These are phyloP conservation scores for Plusia festucae DNA, from an alignment of 2,888 invertebrate genomes.

Conservation along the genomic window DNA sequence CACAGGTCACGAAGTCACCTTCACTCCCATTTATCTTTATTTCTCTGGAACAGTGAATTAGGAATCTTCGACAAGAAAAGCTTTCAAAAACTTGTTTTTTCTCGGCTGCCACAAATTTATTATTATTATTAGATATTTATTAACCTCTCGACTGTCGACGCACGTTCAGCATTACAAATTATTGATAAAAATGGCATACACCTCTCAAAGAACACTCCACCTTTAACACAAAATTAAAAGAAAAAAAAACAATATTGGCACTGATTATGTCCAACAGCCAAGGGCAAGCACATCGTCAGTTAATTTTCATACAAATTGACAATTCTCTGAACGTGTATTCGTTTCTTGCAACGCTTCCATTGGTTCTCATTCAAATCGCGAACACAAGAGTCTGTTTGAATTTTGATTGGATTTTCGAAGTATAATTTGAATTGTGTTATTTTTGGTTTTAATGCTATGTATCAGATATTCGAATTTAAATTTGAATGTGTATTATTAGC, in stretches of 20 bases:
- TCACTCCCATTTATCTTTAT: not conserved
- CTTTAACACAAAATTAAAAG: not conserved
- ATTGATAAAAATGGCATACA: not conserved
- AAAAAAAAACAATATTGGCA: slow-evolving; percentile 25
- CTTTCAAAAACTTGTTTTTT: not conserved
- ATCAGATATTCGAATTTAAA: not conserved
- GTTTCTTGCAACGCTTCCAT: slow-evolving; percentile 2
- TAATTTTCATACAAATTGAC: slow-evolving; percentile 55
- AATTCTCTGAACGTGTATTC: slow-evolving; percentile 43
- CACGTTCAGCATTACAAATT: not conserved
- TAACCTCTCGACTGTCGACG: too few species aligned
- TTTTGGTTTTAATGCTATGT: slow-evolving; percentile 30
- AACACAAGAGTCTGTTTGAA: slow-evolving; percentile 30
- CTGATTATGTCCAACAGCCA: slow-evolving; percentile 39
- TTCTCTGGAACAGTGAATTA: not conserved
- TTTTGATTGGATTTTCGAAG: slow-evolving; percentile 48
- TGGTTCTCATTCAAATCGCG: slow-evolving; percentile 30
- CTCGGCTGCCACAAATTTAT: not conserved
- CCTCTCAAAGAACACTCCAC: too few species aligned
- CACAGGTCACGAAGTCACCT: not conserved
- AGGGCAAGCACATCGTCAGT: slow-evolving; percentile 28
- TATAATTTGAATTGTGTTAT: slow-evolving; percentile 32
- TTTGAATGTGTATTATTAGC: not conserved
- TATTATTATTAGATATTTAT: too few species aligned
- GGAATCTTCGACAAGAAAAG: not conserved